These are phyloP conservation scores for Ips nitidus DNA, from an alignment of 1,140 invertebrate genomes.

Conservation along the genomic window DNA sequence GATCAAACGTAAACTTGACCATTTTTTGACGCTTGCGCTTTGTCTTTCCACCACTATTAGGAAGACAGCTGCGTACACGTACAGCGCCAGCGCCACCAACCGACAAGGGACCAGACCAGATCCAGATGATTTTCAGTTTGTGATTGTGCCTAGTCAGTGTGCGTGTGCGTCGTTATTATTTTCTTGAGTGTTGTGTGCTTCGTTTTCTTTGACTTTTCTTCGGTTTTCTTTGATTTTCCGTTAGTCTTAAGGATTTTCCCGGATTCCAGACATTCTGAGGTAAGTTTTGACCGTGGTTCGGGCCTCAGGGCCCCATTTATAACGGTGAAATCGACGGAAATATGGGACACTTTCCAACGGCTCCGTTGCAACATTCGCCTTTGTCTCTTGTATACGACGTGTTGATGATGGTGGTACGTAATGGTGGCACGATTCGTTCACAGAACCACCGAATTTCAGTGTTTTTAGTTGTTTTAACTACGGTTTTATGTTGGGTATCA, in stretches of 20 bases:
- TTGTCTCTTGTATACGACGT: conserved; percentile 6
- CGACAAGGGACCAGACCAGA: too few relatives aligned
- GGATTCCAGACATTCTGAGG: conserved; percentile 27
- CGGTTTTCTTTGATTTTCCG: conserved; percentile 24
- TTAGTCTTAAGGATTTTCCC: conserved; percentile 13
- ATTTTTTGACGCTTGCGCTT: too few relatives aligned
- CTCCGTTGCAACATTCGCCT: conserved; percentile 17
- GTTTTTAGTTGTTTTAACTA: neutral
- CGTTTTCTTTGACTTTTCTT: conserved; percentile 31
- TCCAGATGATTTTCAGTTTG: conserved; percentile 36
- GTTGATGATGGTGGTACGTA: neutral
- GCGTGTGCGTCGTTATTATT: conserved; percentile 11
- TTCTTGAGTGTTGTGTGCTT: conserved; percentile 28
- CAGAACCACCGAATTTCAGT: neutral
- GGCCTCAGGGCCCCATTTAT: neutral
- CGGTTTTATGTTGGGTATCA: neutral
- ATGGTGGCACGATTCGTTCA: neutral
- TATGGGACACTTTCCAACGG: conserved; percentile 34
- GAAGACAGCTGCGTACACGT: too few relatives aligned
- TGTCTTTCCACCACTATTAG: too few relatives aligned
- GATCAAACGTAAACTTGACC: too few relatives aligned
- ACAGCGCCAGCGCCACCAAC: too few relatives aligned
- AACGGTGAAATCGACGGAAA: conserved; percentile 19
- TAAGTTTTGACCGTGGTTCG: conserved; percentile 13
- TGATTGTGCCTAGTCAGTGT: conserved; percentile 28